Evolutionary conservation across 2,888 invertebrate genomes (phyloP).

Genomic region (Erebia palarica): DNA sequence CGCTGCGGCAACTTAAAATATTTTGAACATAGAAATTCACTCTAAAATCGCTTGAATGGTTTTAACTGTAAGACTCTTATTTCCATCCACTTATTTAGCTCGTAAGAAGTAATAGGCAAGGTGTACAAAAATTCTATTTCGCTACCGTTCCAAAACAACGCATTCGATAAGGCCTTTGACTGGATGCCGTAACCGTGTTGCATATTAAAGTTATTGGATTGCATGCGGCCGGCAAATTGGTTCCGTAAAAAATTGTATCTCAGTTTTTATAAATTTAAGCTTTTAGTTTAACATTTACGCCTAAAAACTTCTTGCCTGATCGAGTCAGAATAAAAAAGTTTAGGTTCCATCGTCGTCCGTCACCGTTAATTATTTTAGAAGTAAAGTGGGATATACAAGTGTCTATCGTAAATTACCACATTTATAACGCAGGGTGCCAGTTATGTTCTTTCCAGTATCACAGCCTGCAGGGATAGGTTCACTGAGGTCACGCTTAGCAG

Average conservation of each 20-base stretch:
- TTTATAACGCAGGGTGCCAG: too few relatives aligned
- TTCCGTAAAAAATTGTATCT: slow-evolving; percentile 39
- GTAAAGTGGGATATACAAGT: too few relatives aligned
- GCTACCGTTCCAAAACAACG: slow-evolving; percentile 67
- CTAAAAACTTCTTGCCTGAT: not conserved
- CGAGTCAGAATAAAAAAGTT: not conserved
- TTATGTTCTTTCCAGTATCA: too few relatives aligned
- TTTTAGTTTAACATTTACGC: not conserved
- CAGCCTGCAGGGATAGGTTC: too few relatives aligned
- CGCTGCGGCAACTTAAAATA: slow-evolving; percentile 57
- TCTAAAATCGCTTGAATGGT: slow-evolving; percentile 55
- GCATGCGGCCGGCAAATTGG: slow-evolving; percentile 41
- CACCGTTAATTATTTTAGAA: not conserved
- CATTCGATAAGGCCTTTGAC: slow-evolving; percentile 57
- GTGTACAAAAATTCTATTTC: slow-evolving; percentile 69
- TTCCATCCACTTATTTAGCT: slow-evolving; percentile 22
- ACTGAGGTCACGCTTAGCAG: too few relatives aligned
- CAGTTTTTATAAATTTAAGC: not conserved
- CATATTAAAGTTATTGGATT: slow-evolving; percentile 47
- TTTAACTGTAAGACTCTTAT: slow-evolving; percentile 51
- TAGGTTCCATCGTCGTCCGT: not conserved
- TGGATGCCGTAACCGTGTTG: slow-evolving; percentile 61
- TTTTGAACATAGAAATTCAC: slow-evolving; percentile 33
- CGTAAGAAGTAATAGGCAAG: slow-evolving; percentile 26
- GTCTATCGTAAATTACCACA: too few relatives aligned